Percentiles rank a stretch among this genome's conserved stretches.
Evolutionary conservation across 2,888 invertebrate genomes (phyloP).

Genomic region (Lissonota sp.): DNA sequence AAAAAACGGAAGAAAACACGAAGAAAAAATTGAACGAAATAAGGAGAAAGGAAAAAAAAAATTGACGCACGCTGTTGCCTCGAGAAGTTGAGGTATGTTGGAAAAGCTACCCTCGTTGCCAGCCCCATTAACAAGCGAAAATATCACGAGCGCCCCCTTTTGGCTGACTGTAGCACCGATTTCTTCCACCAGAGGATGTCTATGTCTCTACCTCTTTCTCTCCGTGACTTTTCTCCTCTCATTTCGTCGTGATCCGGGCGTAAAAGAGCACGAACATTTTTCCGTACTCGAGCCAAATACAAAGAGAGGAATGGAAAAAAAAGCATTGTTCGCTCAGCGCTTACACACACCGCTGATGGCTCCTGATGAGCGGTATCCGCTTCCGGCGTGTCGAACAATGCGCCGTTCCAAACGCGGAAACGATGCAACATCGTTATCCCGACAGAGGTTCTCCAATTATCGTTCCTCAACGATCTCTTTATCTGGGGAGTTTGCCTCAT

Average conservation of each 20-base stretch:
- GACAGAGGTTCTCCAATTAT: constrained; percentile 70
- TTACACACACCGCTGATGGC: constrained; percentile 73
- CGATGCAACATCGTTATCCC: constrained; percentile 80
- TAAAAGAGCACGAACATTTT: constrained; percentile 42
- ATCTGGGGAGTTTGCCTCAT: background rate
- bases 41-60: constrained; percentile 6
- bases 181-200: constrained; percentile 55
- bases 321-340: constrained; percentile 62
- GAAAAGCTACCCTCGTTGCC: constrained; percentile 49
- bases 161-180: constrained; percentile 52
- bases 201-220: constrained; percentile 12
- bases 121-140: constrained; percentile 69
- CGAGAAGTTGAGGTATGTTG: constrained; percentile 34
- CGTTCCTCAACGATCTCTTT: constrained; percentile 11
- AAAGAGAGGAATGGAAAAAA: constrained; percentile 49
- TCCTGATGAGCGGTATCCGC: constrained; percentile 82
- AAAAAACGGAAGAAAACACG: background rate
- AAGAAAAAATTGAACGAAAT: constrained; percentile 6
- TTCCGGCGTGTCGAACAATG: constrained; percentile 81
- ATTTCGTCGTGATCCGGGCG: constrained; percentile 35
- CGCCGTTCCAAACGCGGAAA: constrained; percentile 78
- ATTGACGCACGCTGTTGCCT: constrained; percentile 25
- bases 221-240: constrained; percentile 42
- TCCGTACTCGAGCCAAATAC: constrained; percentile 40
- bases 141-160: constrained; percentile 56